Evolutionary conservation across 2,797 vertebrate genomes (phyloP), one percentile per base, ranked within the genome.

Genomic region (Schizopygopsis malacanthus): DNA sequence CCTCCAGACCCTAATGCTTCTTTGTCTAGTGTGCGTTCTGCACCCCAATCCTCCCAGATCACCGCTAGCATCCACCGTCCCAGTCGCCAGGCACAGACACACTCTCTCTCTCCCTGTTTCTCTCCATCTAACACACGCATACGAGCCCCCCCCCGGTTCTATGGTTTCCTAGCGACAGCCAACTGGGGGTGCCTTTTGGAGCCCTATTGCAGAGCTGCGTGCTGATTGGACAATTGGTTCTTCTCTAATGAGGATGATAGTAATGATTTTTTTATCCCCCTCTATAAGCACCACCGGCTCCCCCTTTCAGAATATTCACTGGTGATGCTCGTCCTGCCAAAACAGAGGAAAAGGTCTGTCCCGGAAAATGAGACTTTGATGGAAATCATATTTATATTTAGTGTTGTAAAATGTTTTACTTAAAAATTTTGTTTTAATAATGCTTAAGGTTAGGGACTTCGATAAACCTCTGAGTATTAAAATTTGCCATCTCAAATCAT

Each of bases 101-200:
- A 45, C 79, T 81, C 63, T 67, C 56, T 65, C 77, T 80, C 76
- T 54, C 72, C 75, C 92, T 87, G 92, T 89, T 89, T 84, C 90
- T 63, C 20, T 90, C 92, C 91, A 93, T 82, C 78, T 90, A 91
- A 94, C 94, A 94, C 87, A 85, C 79, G 85, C 84, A 89, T 87
- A 91, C 93, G 88, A 93, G 92, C 94, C 93, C 93, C 94, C 88
- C 85, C 93, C 94, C 94, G 92, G 95, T 95, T 95, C 95, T 94
- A 92, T 94, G 94, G 95, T 96, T 93, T 93, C 95, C 94, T 96
- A 96, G 95, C 94, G 91, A 96, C 94, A 94, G 93, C 95, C 95
- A 96, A 96, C 92, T 87, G 92, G 93, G 92, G 84, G 93, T 88
- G 76, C 77, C 91, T 92, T 90, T 89, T 79, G 92, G 93, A 94